phyloP scores from a whole-genome alignment of 2,888 invertebrate species.

The Cerceris rybyensis region DNA sequence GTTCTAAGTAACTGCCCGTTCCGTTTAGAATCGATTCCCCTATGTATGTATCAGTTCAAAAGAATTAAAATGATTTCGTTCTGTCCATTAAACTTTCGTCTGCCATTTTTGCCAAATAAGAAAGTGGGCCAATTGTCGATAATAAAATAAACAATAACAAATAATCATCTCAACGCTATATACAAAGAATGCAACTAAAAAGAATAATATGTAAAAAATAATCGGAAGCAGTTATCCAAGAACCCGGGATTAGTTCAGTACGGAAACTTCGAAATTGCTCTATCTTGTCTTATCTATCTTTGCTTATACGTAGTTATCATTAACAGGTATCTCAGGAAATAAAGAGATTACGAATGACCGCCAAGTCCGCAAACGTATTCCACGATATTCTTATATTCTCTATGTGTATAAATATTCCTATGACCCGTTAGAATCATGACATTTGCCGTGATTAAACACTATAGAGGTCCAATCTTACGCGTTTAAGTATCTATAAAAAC shows the following conservation, averaged over 20 bases:
- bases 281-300: slow-evolving; percentile 12
- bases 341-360: slow-evolving; percentile 27
- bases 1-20: slow-evolving; percentile 38
- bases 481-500: background rate
- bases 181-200: slow-evolving; percentile 35
- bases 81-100: slow-evolving; percentile 12
- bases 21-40: slow-evolving; percentile 19
- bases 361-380: slow-evolving; percentile 5
- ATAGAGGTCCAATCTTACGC: no score
- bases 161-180: no score
- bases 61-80: slow-evolving; percentile 9
- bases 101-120: slow-evolving; percentile 14
- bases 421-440: no score
- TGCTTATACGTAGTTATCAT: slow-evolving; percentile 23
- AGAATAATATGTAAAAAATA: slow-evolving; percentile 29
- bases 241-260: slow-evolving; percentile 10
- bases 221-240: slow-evolving; percentile 18
- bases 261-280: background rate
- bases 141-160: no score
- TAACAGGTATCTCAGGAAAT: slow-evolving; percentile 27
- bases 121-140: no score
- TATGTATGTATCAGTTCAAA: slow-evolving; percentile 1
- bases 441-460: no score
- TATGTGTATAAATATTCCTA: no score
- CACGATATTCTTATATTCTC: background rate